A percentile compares a stretch with the other conserved stretches of the same genome.
Conservation (phyloP, 2,113 vertebrate genomes). For the Nibea albiflora region DNA sequence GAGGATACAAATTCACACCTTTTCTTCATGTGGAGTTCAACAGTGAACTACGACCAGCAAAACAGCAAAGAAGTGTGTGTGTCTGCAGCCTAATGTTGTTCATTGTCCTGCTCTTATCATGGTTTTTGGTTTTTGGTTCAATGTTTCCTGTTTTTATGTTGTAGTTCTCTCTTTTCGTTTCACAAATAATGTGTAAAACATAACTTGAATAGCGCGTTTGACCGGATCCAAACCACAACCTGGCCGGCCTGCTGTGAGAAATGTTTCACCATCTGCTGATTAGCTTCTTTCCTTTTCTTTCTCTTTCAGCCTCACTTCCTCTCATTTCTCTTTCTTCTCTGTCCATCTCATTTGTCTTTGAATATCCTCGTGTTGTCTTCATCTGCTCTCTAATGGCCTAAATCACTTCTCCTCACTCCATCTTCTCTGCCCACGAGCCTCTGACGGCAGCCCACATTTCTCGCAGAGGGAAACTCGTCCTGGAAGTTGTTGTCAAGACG, state of each 20-base stretch:
- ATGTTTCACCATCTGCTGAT: neutral
- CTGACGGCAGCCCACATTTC: slow-evolving; percentile 54
- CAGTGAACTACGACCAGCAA: no score
- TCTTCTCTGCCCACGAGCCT: slow-evolving; percentile 39
- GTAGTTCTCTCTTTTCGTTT: no score
- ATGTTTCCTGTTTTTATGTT: no score
- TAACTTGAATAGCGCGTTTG: neutral
- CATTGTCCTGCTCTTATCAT: no score
- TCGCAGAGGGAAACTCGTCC: slow-evolving; percentile 67
- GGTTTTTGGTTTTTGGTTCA: no score
- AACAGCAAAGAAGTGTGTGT: no score
- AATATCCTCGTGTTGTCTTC: neutral
- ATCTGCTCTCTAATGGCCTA: slow-evolving; percentile 13
- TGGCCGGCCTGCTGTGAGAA: neutral
- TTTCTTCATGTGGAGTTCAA: no score
- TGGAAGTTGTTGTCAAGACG: slow-evolving; percentile 66
- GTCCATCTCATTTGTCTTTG: neutral
- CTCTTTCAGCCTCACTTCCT: neutral
- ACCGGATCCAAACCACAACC: neutral
- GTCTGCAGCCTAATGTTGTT: no score
- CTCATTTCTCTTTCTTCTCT: neutral
- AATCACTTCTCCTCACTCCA: neutral
- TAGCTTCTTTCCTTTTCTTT: neutral
- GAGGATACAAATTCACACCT: no score
- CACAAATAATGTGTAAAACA: neutral